Conservation (phyloP, 1,140 invertebrate genomes). For the Meteorus sp. region DNA sequence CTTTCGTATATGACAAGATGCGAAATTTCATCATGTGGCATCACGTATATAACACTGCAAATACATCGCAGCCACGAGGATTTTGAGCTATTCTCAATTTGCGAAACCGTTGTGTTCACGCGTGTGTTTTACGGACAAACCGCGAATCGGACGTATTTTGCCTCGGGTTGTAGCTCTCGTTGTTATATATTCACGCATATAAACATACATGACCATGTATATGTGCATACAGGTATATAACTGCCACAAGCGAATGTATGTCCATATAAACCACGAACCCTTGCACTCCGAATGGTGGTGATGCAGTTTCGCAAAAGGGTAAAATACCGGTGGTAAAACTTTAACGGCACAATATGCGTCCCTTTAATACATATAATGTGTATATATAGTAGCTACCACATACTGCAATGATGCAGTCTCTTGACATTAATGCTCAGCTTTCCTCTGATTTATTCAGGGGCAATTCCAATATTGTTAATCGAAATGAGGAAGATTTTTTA, state of each 20-base stretch:
- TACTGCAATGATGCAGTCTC: neutral
- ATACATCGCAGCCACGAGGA: constrained; percentile 7
- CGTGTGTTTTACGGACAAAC: constrained; percentile 10
- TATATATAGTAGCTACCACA: neutral
- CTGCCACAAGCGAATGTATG: too few species aligned
- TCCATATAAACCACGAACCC: neutral
- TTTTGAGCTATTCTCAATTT: constrained; percentile 13
- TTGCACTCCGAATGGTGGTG: neutral
- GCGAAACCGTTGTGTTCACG: neutral
- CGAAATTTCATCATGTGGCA: too few species aligned
- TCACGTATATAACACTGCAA: too few species aligned
- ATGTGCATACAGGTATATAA: neutral
- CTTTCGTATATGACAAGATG: too few species aligned
- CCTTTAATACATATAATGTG: neutral
- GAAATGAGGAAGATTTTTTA: too few species aligned
- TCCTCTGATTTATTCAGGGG: too few species aligned
- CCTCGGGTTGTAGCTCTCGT: neutral
- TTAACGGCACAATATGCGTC: neutral
- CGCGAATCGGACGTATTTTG: neutral
- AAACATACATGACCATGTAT: neutral
- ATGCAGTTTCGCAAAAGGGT: neutral
- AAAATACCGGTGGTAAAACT: constrained; percentile 13
- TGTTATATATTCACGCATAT: neutral
- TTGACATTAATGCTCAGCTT: neutral
- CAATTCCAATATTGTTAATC: too few species aligned